Evolutionary conservation across 2,113 vertebrate species (phyloP), one percentile per base, ranked within the genome.

Genomic region (Lichenostomus cassidix): DNA sequence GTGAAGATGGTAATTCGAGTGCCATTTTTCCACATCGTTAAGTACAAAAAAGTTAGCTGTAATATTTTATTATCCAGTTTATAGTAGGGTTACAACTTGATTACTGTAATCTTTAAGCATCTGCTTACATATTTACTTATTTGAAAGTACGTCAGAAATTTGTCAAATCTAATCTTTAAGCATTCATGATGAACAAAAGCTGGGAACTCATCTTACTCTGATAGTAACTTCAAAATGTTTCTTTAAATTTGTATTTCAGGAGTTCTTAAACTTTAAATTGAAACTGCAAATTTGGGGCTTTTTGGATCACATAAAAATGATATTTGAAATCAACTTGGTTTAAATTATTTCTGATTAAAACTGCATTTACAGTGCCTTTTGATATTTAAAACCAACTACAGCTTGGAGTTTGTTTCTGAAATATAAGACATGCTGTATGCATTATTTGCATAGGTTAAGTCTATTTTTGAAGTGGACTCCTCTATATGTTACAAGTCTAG

Each of bases 311-410:
- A 35, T 93, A 81, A 94, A 96, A 60, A 87, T 69, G 6, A 23
- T 90, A 71, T 41, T 96, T 87, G 49, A 82, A 94, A 88, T 75
- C 42, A 56, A 42, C 31, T 65, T 24, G 33, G 76, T 58, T 76
- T 83, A 87, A 85, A 92, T 91, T 62, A 33, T 90, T 60, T 95
- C 79, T 92, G 17, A 20, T 81, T 62, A 76, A 95, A 68, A 70
- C 70, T 35, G 28, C 23, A 74, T 84, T 96, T 94, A 50, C 90
- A 94, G 94, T 97, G 81, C 91, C 95, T 98, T 97, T 96, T 86
- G 88, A 79, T 95, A 93, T 87, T 92, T 84, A 83, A 84, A 94
- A 92, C 87, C 33, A 15, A 58, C 74, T 64, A 87, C 75, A 90
- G 91, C 42, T 87, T 95, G 59, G n/a, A 90, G 60, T 86, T 93